A percentile compares a stretch with the other conserved stretches of the same genome.
phyloP scores from a whole-genome alignment of 1,140 invertebrate species.

The Drosophila paulistorum region DNA sequence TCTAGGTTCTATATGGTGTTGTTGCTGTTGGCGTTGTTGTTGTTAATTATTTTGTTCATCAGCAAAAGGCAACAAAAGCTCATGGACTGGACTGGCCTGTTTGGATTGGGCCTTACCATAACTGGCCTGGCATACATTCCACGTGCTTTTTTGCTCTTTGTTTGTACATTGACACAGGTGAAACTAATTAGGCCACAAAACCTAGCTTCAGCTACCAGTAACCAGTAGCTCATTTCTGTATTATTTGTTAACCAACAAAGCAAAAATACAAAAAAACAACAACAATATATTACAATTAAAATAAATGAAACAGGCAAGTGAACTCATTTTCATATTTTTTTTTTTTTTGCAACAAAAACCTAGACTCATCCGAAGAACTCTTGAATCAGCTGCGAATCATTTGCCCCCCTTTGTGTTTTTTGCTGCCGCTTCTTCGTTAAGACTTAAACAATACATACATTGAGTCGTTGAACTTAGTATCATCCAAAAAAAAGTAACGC shows the following conservation, averaged over 20 bases:
- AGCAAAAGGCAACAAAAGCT: constrained; percentile 36
- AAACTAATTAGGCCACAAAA: constrained; percentile 82
- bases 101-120: not conserved
- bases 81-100: constrained; percentile 26
- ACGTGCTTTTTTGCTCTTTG: constrained; percentile 60
- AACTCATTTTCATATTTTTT: constrained; percentile 56
- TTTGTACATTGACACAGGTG: constrained; percentile 80
- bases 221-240: constrained; percentile 71
- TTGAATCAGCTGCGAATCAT: constrained; percentile 33
- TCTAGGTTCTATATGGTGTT: constrained; percentile 5
- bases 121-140: constrained; percentile 39
- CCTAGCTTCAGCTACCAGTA: constrained; percentile 18
- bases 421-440: constrained; percentile 50
- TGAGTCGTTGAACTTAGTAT: constrained; percentile 60
- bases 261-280: constrained; percentile 42
- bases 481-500: not conserved
- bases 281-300: constrained; percentile 69
- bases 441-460: constrained; percentile 41
- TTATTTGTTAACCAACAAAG: constrained; percentile 78
- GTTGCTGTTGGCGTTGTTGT: constrained; percentile 23
- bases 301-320: constrained; percentile 63
- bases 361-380: constrained; percentile 33
- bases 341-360: constrained; percentile 57
- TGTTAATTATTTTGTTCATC: constrained; percentile 20
- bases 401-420: constrained; percentile 5